phyloP scores from a whole-genome alignment of 1,140 invertebrate species.

The Magallana angulata region DNA sequence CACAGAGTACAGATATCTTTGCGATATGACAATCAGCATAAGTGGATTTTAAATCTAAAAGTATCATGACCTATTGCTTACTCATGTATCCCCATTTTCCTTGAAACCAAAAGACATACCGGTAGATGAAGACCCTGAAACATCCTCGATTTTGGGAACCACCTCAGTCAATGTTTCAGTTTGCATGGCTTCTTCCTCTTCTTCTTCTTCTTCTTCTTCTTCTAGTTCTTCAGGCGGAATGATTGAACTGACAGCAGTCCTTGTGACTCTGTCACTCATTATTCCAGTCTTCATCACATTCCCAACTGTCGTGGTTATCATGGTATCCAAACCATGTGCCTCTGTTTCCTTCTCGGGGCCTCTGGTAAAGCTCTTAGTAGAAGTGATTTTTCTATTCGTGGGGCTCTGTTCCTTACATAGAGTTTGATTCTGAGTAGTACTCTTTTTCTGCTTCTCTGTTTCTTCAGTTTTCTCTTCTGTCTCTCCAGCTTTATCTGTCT shows the following conservation, averaged over 20 bases:
- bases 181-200: neutral
- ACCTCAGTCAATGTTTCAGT: too few species aligned
- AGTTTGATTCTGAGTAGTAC: neutral
- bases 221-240: neutral
- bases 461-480: neutral
- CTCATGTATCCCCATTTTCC: neutral
- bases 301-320: neutral
- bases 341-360: neutral
- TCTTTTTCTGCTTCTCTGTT: neutral
- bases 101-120: neutral
- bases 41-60: too few species aligned
- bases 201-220: neutral
- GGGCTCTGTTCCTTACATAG: neutral
- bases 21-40: too few species aligned
- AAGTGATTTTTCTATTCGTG: neutral
- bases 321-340: neutral
- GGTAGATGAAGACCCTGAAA: neutral
- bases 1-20: too few species aligned
- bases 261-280: neutral
- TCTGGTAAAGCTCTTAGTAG: neutral
- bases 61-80: neutral
- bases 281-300: neutral
- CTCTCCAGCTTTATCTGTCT: neutral
- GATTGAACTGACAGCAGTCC: neutral
- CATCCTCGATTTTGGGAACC: too few species aligned